These are phyloP conservation scores for Labeo catla DNA, from an alignment of 2,113 vertebrate species.

Conservation along the genomic window DNA sequence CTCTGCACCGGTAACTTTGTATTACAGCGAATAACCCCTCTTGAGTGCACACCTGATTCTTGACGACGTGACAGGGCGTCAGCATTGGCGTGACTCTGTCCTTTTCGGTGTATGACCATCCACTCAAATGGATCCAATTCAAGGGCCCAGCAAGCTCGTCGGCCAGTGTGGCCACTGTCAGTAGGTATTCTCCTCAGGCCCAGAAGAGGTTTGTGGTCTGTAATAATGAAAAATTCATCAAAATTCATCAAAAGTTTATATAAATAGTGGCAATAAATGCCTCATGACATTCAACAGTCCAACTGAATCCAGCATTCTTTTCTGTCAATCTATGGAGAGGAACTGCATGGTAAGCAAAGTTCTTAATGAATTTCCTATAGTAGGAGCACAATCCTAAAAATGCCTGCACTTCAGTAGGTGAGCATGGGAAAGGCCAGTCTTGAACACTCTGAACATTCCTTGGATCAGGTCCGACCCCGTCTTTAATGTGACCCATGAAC, in stretches of 20 bases:
- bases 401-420: constrained; percentile 43
- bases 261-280: constrained; percentile 38
- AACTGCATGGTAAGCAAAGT: background rate
- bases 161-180: constrained; percentile 20
- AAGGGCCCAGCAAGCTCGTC: constrained; percentile 10
- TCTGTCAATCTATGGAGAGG: constrained; percentile 5
- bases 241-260: background rate
- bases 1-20: too few relatives aligned
- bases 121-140: constrained; percentile 45
- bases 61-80: background rate
- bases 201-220: constrained; percentile 10
- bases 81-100: background rate
- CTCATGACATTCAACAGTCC: constrained; percentile 44
- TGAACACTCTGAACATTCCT: constrained; percentile 18
- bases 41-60: too few relatives aligned
- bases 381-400: constrained; percentile 47
- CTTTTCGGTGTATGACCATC: constrained; percentile 24
- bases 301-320: constrained; percentile 19
- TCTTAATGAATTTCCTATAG: constrained; percentile 36
- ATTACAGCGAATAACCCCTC: too few relatives aligned
- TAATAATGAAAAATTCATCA: constrained; percentile 30
- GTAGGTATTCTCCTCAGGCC: background rate
- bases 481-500: background rate
- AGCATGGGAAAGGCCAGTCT: constrained; percentile 7
- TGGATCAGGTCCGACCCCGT: constrained; percentile 7